Evolutionary conservation across 2,113 vertebrate genomes (phyloP).

Genomic region (Syngnathus typhle): DNA sequence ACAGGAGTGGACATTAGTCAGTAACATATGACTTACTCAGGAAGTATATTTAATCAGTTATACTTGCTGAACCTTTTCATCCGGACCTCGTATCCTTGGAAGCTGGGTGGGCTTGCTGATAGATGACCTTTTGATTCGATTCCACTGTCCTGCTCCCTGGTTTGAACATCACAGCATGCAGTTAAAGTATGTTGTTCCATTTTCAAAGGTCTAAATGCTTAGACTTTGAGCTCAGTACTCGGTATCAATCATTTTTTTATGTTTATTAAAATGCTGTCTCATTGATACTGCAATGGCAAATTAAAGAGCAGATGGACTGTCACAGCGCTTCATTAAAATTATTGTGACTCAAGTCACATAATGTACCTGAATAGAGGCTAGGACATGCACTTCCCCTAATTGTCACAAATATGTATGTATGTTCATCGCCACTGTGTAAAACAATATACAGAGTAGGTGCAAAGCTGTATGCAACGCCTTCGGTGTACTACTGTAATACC

Average conservation of each 20-base stretch:
- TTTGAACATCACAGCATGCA: not conserved
- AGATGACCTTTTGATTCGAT: not conserved
- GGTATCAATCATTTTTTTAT: not conserved
- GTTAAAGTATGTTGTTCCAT: not conserved
- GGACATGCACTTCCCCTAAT: not conserved
- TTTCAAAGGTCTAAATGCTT: conserved; percentile 4
- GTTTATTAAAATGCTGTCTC: not conserved
- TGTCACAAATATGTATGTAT: not conserved
- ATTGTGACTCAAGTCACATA: not conserved
- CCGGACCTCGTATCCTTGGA: not conserved
- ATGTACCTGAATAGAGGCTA: not conserved
- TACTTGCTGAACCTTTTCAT: not conserved
- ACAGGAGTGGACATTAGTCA: not conserved
- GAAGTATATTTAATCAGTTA: not conserved
- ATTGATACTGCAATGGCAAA: not conserved
- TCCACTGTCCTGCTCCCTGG: not conserved
- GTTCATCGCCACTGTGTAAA: not conserved
- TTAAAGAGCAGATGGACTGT: not conserved
- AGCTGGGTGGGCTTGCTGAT: not conserved
- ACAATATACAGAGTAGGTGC: not conserved
- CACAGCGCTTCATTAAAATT: not conserved
- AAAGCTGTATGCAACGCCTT: not conserved
- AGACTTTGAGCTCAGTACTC: too few relatives aligned
- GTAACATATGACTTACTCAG: not conserved
- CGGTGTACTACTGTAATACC: not conserved